A percentile compares a stretch with the other conserved stretches of the same genome.
These are phyloP conservation scores for Menura novaehollandiae DNA, from an alignment of 2,113 vertebrate genomes.

Conservation along the genomic window DNA sequence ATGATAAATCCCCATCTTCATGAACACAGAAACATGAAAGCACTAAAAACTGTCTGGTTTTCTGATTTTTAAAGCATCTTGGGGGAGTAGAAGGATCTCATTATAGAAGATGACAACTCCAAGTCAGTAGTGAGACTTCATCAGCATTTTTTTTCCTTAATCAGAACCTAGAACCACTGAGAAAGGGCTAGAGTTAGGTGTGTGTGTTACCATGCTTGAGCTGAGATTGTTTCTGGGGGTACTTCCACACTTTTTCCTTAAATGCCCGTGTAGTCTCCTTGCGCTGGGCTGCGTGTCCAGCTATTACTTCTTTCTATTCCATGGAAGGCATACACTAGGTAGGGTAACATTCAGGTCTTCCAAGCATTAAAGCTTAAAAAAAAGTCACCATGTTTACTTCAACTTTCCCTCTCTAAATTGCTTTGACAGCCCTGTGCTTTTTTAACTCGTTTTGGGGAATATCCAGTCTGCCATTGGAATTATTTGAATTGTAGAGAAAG, in stretches of 20 bases:
- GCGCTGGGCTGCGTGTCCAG: not conserved
- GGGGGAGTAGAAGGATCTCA: not conserved
- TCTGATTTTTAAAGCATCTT: not conserved
- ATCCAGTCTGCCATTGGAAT: slow-evolving; percentile 59
- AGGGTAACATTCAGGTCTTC: slow-evolving; percentile 37
- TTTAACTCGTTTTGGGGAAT: slow-evolving; percentile 60
- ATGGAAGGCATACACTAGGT: not conserved
- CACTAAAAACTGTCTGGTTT: not conserved
- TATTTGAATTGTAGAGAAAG: slow-evolving; percentile 65
- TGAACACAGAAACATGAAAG: not conserved
- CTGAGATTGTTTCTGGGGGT: not conserved
- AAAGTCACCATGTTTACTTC: slow-evolving; percentile 64
- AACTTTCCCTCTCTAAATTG: slow-evolving; percentile 61
- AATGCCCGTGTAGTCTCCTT: not conserved
- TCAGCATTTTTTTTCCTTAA: not conserved
- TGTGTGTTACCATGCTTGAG: not conserved
- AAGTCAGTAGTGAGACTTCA: not conserved
- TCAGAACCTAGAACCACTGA: not conserved
- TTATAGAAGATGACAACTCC: not conserved
- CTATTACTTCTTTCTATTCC: not conserved
- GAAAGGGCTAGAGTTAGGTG: not conserved
- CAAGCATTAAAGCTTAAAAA: slow-evolving; percentile 27
- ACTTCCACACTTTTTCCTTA: not conserved
- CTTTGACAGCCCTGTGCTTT: slow-evolving; percentile 67
- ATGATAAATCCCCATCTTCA: not conserved